These are phyloP conservation scores for Syncerus caffer DNA, from an alignment of 2,797 vertebrate species.

Conservation along the genomic window DNA sequence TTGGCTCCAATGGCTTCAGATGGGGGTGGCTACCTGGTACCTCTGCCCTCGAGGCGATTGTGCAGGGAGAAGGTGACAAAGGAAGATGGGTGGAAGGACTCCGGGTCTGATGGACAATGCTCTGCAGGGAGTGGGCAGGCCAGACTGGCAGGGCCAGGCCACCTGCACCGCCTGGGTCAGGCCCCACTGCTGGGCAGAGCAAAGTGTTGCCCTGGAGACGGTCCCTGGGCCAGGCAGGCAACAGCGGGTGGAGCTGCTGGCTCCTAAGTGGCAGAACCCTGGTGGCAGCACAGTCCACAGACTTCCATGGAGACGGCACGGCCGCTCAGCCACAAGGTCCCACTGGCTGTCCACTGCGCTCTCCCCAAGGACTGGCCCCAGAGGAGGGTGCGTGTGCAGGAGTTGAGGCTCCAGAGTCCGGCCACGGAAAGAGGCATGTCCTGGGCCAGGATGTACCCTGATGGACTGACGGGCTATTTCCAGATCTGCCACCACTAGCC, in stretches of 20 bases:
- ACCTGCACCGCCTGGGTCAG: neutral
- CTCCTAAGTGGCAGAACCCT: constrained; percentile 74
- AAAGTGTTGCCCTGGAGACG: constrained; percentile 71
- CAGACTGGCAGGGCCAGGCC: neutral
- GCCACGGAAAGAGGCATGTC: neutral
- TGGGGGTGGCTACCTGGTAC: too few relatives aligned
- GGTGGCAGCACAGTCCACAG: constrained; percentile 68
- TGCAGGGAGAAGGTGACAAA: neutral
- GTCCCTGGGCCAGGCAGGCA: constrained; percentile 45
- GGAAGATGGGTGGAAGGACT: neutral
- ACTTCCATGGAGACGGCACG: constrained; percentile 77
- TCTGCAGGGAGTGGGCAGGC: neutral
- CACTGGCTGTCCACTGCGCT: constrained; percentile 22
- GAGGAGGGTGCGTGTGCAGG: constrained; percentile 42
- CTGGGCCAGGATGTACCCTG: neutral
- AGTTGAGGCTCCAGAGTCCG: neutral
- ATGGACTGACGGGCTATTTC: neutral
- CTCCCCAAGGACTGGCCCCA: constrained; percentile 16
- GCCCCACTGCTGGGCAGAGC: constrained; percentile 34
- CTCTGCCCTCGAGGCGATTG: neutral
- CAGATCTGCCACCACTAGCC: neutral
- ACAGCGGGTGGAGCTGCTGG: neutral
- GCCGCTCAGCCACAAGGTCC: constrained; percentile 49
- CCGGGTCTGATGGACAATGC: neutral
- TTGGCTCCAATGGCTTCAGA: neutral